Evolutionary conservation across 2,888 invertebrate genomes (phyloP).

Genomic region (Thymelicus acteon): DNA sequence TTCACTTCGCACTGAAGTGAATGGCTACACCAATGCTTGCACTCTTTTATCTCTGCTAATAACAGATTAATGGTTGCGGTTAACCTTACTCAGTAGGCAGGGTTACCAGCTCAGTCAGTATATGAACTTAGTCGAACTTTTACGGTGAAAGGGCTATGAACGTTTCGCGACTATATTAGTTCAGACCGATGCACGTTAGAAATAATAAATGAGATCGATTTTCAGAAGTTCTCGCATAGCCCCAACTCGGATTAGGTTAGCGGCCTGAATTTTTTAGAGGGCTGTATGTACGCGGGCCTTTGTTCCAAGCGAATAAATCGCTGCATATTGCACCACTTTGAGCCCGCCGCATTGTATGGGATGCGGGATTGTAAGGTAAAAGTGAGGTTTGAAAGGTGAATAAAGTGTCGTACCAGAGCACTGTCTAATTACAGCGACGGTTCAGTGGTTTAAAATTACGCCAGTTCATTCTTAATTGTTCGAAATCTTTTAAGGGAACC

Average conservation of each 20-base stretch:
- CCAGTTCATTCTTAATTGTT: too few relatives aligned
- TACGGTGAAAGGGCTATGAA: too few relatives aligned
- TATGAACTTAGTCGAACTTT: too few relatives aligned
- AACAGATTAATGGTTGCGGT: too few relatives aligned
- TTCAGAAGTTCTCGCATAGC: slow-evolving; percentile 9
- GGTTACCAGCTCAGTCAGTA: too few relatives aligned
- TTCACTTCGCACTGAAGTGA: too few relatives aligned
- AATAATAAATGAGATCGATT: slow-evolving; percentile 33
- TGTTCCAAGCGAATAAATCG: slow-evolving; percentile 33
- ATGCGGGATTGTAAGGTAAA: neutral
- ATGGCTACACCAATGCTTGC: too few relatives aligned
- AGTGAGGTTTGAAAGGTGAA: slow-evolving; percentile 1
- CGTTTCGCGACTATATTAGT: neutral
- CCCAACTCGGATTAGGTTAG: slow-evolving; percentile 16
- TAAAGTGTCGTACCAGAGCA: neutral
- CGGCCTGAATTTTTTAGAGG: slow-evolving; percentile 29
- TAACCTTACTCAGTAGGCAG: too few relatives aligned
- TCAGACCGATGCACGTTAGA: neutral
- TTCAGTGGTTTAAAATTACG: neutral
- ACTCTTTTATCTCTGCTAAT: too few relatives aligned
- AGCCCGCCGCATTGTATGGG: neutral
- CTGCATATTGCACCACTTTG: slow-evolving; percentile 30
- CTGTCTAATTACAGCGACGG: neutral
- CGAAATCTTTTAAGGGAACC: too few relatives aligned
- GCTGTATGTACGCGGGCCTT: slow-evolving; percentile 15